phyloP scores from a whole-genome alignment of 2,888 invertebrate genomes.

The Lasius platythorax region DNA sequence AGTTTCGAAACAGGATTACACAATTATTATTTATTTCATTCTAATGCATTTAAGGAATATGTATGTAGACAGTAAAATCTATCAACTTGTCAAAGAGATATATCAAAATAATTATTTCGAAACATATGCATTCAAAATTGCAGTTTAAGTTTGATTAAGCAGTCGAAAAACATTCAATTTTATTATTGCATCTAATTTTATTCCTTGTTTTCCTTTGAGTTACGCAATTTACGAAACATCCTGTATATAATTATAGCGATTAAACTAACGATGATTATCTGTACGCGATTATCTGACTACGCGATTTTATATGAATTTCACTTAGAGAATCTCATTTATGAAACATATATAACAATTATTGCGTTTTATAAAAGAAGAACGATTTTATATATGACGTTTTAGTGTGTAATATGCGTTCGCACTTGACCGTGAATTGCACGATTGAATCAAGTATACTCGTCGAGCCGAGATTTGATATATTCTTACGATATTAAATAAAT shows the following conservation, averaged over 20 bases:
- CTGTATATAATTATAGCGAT: slow-evolving; percentile 33
- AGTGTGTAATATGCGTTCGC: slow-evolving; percentile 13
- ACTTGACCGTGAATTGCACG: slow-evolving; percentile 17
- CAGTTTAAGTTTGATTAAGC: neutral
- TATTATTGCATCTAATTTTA: neutral
- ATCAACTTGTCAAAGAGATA: neutral
- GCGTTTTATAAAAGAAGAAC: slow-evolving; percentile 33
- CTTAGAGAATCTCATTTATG: slow-evolving; percentile 42
- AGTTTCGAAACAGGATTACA: slow-evolving; percentile 6
- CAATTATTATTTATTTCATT: neutral
- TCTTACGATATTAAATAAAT: slow-evolving; percentile 31
- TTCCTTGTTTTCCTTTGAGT: slow-evolving; percentile 2
- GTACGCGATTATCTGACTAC: neutral
- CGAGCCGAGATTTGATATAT: slow-evolving; percentile 46
- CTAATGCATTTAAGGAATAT: slow-evolving; percentile 2
- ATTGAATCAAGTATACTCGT: slow-evolving; percentile 13
- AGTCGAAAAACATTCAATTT: neutral
- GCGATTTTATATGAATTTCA: slow-evolving; percentile 29
- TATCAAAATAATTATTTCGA: neutral
- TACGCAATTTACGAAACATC: slow-evolving; percentile 39
- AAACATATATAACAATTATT: slow-evolving; percentile 32
- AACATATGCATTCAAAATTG: neutral
- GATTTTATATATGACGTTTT: slow-evolving; percentile 40
- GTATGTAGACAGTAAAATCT: neutral
- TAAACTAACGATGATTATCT: slow-evolving; percentile 37